Percentiles rank a stretch among this genome's conserved stretches.
These are phyloP conservation scores for Megaceryle torquata DNA, from an alignment of 2,113 vertebrate genomes.

Conservation along the genomic window DNA sequence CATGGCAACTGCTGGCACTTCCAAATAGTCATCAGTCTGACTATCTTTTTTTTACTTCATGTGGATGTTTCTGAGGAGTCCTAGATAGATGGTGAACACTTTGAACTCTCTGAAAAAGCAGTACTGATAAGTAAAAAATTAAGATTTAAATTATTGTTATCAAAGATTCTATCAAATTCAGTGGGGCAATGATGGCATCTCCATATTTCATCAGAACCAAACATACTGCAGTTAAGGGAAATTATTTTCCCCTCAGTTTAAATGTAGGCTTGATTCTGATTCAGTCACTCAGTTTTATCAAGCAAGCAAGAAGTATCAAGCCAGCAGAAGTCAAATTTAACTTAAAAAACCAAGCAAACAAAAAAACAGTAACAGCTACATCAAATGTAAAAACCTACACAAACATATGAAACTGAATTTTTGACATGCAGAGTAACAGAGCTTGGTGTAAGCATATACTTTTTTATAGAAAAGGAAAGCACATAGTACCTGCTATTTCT, in stretches of 20 bases:
- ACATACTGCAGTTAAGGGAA: not conserved
- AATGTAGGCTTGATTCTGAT: not conserved
- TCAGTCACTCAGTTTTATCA: not conserved
- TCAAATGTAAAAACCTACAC: not conserved
- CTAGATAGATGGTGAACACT: too few species aligned
- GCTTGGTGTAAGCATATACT: not conserved
- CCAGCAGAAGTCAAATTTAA: not conserved
- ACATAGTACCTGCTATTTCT: not conserved
- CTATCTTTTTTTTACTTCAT: not conserved
- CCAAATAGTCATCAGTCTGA: not conserved
- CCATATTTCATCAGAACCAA: not conserved
- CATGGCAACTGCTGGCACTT: not conserved
- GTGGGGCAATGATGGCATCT: not conserved
- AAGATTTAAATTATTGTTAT: not conserved
- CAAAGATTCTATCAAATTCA: not conserved
- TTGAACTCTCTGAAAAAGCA: not conserved
- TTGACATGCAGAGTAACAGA: not conserved
- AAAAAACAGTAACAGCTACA: not conserved
- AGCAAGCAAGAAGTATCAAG: not conserved
- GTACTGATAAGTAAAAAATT: not conserved
- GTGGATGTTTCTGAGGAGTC: not conserved
- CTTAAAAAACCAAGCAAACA: not conserved
- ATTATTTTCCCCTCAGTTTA: not conserved
- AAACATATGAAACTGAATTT: not conserved
- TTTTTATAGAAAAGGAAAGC: not conserved